Conservation (phyloP, 1,140 invertebrate species). For the Phymastichus coffea region DNA sequence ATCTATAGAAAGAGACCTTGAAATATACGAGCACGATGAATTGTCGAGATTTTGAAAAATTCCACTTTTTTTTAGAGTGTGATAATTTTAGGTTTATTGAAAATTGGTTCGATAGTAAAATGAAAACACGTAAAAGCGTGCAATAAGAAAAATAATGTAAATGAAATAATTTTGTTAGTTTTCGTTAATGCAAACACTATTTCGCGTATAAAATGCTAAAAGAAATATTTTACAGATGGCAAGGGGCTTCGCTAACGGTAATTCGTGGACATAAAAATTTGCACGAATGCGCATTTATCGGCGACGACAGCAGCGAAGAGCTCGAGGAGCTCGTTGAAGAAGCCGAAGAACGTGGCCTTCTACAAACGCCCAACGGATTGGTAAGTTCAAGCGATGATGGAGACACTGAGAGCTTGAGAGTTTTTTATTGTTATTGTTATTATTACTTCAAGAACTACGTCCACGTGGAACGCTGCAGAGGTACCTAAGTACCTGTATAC, state of each 20-base stretch:
- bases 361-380: constrained; percentile 20
- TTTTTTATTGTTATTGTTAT: too few species aligned
- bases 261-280: constrained; percentile 75
- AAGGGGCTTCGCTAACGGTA: constrained; percentile 72
- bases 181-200: too few species aligned
- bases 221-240: constrained; percentile 65
- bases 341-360: constrained; percentile 37
- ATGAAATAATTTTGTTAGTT: neutral
- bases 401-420: too few species aligned
- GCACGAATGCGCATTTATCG: constrained; percentile 77
- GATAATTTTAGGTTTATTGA: too few species aligned
- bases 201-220: too few species aligned
- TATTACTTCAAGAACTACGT: too few species aligned
- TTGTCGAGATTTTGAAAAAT: too few species aligned
- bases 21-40: too few species aligned
- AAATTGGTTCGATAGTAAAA: neutral
- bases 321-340: constrained; percentile 64
- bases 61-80: too few species aligned
- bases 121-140: neutral
- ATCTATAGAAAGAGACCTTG: too few species aligned
- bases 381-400: constrained; percentile 23
- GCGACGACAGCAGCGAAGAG: constrained; percentile 74
- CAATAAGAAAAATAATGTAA: neutral
- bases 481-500: too few species aligned
- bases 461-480: too few species aligned